phyloP scores from a whole-genome alignment of 2,797 vertebrate species.

The Poecilia gillii region DNA sequence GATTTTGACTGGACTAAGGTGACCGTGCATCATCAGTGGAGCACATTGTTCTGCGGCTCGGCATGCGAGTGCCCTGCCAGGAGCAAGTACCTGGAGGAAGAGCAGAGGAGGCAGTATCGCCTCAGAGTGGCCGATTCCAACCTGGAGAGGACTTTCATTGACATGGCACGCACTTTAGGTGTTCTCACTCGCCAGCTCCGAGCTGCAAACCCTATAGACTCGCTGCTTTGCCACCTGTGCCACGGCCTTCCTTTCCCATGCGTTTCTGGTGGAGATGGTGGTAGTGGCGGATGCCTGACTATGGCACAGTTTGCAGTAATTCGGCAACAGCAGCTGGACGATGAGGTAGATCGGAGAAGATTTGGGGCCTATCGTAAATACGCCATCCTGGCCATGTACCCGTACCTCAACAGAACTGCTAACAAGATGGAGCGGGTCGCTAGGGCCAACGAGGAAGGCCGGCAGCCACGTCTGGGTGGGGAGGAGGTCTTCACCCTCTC shows the following conservation, averaged over 20 bases:
- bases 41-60: constrained; percentile 91
- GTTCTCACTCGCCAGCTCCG: constrained; percentile 88
- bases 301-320: constrained; percentile 91
- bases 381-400: constrained; percentile 89
- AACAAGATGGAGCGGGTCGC: constrained; percentile 85
- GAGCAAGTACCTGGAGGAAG: constrained; percentile 91
- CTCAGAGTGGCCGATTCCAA: constrained; percentile 84
- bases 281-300: constrained; percentile 79
- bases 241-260: constrained; percentile 93
- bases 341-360: constrained; percentile 87
- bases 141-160: constrained; percentile 87
- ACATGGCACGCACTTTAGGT: constrained; percentile 90
- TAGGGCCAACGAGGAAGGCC: constrained; percentile 39
- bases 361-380: constrained; percentile 89
- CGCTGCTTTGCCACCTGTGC: constrained; percentile 93
- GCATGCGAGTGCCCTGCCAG: constrained; percentile 91
- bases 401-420: constrained; percentile 91
- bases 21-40: constrained; percentile 90
- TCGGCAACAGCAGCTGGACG: constrained; percentile 91
- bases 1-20: constrained; percentile 91
- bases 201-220: constrained; percentile 94
- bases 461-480: constrained; percentile 63
- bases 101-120: constrained; percentile 92
- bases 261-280: constrained; percentile 63
- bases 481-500: constrained; percentile 88